phyloP scores from a whole-genome alignment of 1,140 invertebrate species.

The Drosophila varians region DNA sequence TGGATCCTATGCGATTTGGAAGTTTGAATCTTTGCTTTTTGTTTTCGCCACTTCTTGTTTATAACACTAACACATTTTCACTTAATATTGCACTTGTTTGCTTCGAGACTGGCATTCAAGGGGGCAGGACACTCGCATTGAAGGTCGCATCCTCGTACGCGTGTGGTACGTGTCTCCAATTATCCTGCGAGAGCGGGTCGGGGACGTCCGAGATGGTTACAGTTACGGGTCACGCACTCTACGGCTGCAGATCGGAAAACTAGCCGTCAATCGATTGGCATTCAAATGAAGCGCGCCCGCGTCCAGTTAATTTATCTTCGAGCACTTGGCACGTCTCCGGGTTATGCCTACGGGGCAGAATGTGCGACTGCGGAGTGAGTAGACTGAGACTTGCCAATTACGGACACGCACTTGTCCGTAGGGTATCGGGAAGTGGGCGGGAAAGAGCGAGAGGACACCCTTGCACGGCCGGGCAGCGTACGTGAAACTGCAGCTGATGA shows the following conservation, averaged over 20 bases:
- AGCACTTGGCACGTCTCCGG: slow-evolving; percentile 69
- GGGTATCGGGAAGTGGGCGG: slow-evolving; percentile 21
- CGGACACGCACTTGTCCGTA: slow-evolving; percentile 56
- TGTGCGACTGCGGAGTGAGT: slow-evolving; percentile 1
- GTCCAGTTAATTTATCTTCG: slow-evolving; percentile 68
- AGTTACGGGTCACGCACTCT: slow-evolving; percentile 40
- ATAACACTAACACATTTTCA: slow-evolving; percentile 46
- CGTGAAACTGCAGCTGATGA: slow-evolving; percentile 75
- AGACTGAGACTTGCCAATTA: slow-evolving; percentile 70
- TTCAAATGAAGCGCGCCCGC: slow-evolving; percentile 75
- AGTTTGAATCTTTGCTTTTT: background rate
- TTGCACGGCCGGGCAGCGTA: slow-evolving; percentile 70
- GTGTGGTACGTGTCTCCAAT: slow-evolving; percentile 74
- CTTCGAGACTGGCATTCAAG: slow-evolving; percentile 16
- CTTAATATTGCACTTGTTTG: slow-evolving; percentile 57
- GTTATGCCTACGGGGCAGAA: slow-evolving; percentile 3
- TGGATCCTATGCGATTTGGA: background rate
- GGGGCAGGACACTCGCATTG: slow-evolving; percentile 42
- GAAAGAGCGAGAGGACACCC: slow-evolving; percentile 29
- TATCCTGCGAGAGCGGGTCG: slow-evolving; percentile 47
- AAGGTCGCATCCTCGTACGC: slow-evolving; percentile 66
- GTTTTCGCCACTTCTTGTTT: background rate
- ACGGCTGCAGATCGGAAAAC: slow-evolving; percentile 42
- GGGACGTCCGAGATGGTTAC: background rate
- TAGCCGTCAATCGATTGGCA: slow-evolving; percentile 65